phyloP scores from a whole-genome alignment of 2,888 invertebrate species.

The Rotaria magnacalcarata region DNA sequence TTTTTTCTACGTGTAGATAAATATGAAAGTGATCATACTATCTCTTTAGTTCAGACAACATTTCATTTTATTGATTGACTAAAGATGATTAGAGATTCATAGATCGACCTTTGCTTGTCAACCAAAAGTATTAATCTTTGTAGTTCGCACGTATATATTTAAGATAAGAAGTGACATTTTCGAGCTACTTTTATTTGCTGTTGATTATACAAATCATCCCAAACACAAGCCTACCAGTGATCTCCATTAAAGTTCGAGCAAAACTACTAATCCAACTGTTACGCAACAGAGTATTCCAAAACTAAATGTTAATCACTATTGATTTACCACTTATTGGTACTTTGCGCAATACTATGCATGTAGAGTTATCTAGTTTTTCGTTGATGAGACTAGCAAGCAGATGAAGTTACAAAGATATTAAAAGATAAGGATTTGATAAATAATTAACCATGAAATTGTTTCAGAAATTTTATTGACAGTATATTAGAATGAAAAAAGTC shows the following conservation, averaged over 20 bases:
- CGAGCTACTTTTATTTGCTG: neutral
- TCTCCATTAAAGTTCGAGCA: neutral
- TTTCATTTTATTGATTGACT: too few relatives aligned
- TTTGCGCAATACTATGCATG: too few relatives aligned
- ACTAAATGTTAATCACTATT: neutral
- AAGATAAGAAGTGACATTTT: neutral
- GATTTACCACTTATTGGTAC: neutral
- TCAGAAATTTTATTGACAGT: too few relatives aligned
- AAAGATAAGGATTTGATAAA: too few relatives aligned
- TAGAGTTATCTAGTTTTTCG: too few relatives aligned
- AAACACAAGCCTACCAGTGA: neutral
- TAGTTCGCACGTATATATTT: neutral
- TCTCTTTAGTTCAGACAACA: too few relatives aligned
- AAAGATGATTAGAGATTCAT: neutral
- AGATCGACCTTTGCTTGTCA: neutral
- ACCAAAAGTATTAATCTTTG: neutral
- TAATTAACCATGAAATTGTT: too few relatives aligned
- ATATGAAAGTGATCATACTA: too few relatives aligned
- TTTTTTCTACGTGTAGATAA: too few relatives aligned
- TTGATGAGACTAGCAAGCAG: neutral
- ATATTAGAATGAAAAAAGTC: too few relatives aligned
- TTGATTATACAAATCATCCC: neutral
- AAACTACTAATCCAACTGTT: neutral
- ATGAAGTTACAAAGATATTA: too few relatives aligned
- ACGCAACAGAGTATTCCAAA: neutral